Percentiles rank a stretch among this genome's conserved stretches.
Conservation (phyloP, 2,113 vertebrate species). For the Podilymbus podiceps region DNA sequence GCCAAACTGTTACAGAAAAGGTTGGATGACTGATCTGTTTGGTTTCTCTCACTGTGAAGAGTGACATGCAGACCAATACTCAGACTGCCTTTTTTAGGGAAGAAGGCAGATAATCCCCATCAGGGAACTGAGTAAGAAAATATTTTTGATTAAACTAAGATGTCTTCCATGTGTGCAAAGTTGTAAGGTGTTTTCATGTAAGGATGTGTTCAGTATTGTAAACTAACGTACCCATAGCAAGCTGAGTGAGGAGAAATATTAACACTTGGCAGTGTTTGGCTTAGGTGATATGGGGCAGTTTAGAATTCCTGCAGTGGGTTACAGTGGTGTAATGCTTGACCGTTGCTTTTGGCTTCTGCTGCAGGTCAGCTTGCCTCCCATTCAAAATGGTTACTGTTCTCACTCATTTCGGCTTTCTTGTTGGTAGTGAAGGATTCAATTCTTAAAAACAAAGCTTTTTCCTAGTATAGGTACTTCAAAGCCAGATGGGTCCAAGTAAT, state of each 20-base stretch:
- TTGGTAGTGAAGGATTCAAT: not conserved
- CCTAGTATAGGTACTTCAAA: not conserved
- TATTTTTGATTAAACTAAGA: not conserved
- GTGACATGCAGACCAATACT: not conserved
- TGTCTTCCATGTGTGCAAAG: not conserved
- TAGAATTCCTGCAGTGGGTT: not conserved
- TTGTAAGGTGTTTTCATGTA: not conserved
- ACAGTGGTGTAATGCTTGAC: not conserved
- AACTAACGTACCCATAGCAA: not conserved
- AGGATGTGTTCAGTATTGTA: not conserved
- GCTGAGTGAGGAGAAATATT: not conserved
- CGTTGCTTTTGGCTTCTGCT: not conserved
- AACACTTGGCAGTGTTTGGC: not conserved
- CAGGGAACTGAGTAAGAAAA: not conserved
- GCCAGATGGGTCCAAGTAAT: not conserved
- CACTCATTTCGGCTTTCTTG: not conserved
- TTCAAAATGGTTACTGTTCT: not conserved
- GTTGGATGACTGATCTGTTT: not conserved
- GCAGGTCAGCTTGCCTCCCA: not conserved
- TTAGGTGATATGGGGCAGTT: not conserved
- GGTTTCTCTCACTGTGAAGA: not conserved
- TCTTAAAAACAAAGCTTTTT: not conserved
- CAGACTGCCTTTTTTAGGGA: not conserved
- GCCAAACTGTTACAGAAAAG: not conserved
- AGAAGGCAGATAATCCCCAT: not conserved